These are phyloP conservation scores for Aphelocoma coerulescens DNA, from an alignment of 2,113 vertebrate genomes.

Conservation along the genomic window DNA sequence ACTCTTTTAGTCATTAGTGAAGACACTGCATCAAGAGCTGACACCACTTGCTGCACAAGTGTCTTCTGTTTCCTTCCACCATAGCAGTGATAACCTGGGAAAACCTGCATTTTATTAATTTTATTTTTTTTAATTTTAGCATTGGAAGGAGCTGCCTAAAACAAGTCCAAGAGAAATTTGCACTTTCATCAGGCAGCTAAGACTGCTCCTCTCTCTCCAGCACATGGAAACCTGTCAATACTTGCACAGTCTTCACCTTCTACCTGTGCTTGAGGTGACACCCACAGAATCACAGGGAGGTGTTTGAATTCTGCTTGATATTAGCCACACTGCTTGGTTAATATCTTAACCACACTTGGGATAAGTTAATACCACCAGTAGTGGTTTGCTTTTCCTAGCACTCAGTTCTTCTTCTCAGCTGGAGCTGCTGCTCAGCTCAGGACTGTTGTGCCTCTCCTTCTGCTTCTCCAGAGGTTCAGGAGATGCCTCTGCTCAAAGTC, in stretches of 20 bases:
- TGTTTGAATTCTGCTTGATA: background rate
- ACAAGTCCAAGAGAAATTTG: background rate
- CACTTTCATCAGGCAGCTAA: background rate
- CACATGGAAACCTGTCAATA: background rate
- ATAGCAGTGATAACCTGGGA: background rate
- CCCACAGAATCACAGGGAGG: background rate
- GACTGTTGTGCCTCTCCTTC: background rate
- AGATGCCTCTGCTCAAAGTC: background rate
- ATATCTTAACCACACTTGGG: background rate
- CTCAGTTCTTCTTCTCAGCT: background rate
- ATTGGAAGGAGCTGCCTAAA: background rate
- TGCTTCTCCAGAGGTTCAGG: background rate
- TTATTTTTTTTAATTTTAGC: background rate
- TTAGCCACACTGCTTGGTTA: background rate
- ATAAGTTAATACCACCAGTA: background rate
- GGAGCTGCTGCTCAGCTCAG: background rate
- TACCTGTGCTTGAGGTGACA: background rate
- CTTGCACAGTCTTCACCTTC: background rate
- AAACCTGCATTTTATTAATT: background rate
- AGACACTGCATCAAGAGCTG: background rate
- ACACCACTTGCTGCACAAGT: background rate
- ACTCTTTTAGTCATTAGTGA: background rate
- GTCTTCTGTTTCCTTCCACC: background rate
- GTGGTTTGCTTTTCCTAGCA: background rate
- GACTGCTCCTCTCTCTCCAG: background rate